Base-by-base conservation (phyloP, 2,797 vertebrate species). In the Syncerus caffer region DNA sequence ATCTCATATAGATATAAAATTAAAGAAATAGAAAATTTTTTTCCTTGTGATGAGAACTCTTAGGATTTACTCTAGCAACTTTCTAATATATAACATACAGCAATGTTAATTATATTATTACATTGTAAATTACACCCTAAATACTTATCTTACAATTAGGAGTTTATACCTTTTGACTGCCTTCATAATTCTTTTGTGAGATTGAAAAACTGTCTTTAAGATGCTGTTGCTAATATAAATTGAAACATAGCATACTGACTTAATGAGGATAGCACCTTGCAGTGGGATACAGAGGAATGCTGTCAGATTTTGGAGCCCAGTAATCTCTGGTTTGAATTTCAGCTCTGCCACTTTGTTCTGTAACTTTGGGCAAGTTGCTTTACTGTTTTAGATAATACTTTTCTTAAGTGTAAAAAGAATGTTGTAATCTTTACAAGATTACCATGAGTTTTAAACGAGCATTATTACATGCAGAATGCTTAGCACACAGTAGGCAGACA, bases 261-360 rank as follows among this genome's bases (percentile, higher is more conserved):
- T n/a, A 74, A 2, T 1, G 50, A 84, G 31, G 23, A 57, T n/a
- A 57, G 29, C n/a, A 5, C 27, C 60, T 82, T 91, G 23, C 27
- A 60, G 23, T 17, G 7, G 85, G 21, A 10, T 57, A 82, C 47
- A 89, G 17, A 50, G 19, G 51, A 84, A 53, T 88, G 23, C 27
- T 21, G 13, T 86, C 31, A 62, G 11, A 21, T 60, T 96, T 91
- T 85, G 23, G 9, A 90, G 38, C 50, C 84, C 96, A 13, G 34
- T 83, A 93, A 51, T 93, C 47, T 27, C 87, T 51, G 64, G 34
- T 96, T 94, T 94, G 82, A 94, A 88, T 94, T 83, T 96, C 50
- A 90, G 13, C 23, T 89, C 8, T 93, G 25, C n/a, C 16, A 71
- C 51, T 95, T 97, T 90, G 51, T 92, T 82, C 8, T 67, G 17